Evolutionary conservation across 2,797 vertebrate species (phyloP).

Genomic region (Odontamblyopus lacepedii): DNA sequence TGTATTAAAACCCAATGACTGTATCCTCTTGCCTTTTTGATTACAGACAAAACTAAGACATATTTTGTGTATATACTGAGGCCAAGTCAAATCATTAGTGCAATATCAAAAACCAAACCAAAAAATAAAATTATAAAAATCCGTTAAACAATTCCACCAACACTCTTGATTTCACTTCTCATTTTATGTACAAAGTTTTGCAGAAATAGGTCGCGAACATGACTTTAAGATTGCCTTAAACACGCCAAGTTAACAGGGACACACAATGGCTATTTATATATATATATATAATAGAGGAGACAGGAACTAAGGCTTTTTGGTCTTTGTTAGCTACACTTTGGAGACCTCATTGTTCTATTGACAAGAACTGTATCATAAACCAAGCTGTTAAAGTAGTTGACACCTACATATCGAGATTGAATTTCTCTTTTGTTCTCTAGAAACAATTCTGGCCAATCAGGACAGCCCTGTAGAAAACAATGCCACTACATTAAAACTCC

Average conservation of each 20-base stretch:
- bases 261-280: slow-evolving; percentile 11
- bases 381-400: slow-evolving; percentile 16
- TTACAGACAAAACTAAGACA: slow-evolving; percentile 36
- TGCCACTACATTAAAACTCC: slow-evolving; percentile 22
- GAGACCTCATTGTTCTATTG: slow-evolving; percentile 28
- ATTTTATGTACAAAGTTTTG: slow-evolving; percentile 17
- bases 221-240: slow-evolving; percentile 26
- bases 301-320: slow-evolving; percentile 60
- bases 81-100: slow-evolving; percentile 55
- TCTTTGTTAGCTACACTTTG: slow-evolving; percentile 55
- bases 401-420: not conserved
- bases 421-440: slow-evolving; percentile 24
- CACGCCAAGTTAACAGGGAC: slow-evolving; percentile 16
- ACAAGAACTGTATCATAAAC: slow-evolving; percentile 27
- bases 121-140: slow-evolving; percentile 23
- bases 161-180: slow-evolving; percentile 9
- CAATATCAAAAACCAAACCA: slow-evolving; percentile 29
- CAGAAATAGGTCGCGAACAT: slow-evolving; percentile 29
- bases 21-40: slow-evolving; percentile 20
- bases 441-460: slow-evolving; percentile 33
- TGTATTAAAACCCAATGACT: slow-evolving; percentile 14
- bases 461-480: slow-evolving; percentile 28
- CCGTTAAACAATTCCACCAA: slow-evolving; percentile 6
- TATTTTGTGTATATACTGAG: slow-evolving; percentile 19
- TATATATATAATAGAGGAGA: slow-evolving; percentile 10